Percentiles rank a stretch among this genome's conserved stretches.
Conservation (phyloP, 1,140 invertebrate species). For the Philopotamus ludificatus region DNA sequence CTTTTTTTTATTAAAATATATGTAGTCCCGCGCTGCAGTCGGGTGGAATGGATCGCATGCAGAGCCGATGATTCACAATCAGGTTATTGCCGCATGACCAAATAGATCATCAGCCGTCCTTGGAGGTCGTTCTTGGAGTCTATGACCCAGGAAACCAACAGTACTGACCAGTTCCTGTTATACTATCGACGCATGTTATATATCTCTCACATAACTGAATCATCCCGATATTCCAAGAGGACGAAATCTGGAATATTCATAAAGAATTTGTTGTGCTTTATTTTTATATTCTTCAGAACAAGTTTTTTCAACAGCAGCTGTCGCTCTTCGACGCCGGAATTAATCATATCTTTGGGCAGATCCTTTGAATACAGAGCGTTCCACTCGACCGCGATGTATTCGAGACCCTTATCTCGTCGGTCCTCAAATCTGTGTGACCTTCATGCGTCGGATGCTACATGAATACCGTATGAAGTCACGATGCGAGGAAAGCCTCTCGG, state of each 20-base stretch:
- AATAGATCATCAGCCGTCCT: slow-evolving; percentile 26
- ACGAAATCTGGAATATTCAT: too few relatives aligned
- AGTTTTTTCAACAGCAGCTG: slow-evolving; percentile 9
- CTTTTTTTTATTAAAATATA: background rate
- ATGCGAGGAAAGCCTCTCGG: too few relatives aligned
- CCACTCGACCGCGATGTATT: background rate
- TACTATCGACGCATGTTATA: background rate
- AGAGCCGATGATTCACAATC: slow-evolving; percentile 17
- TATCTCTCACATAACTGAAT: background rate
- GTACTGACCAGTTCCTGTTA: background rate
- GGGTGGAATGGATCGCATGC: background rate
- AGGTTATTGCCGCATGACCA: slow-evolving; percentile 8
- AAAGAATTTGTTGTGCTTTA: too few relatives aligned
- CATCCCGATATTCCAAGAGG: too few relatives aligned
- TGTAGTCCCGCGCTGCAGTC: background rate
- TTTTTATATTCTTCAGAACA: too few relatives aligned
- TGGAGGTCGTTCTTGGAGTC: slow-evolving; percentile 23
- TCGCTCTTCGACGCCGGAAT: background rate
- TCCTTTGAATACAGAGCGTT: slow-evolving; percentile 15
- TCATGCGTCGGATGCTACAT: background rate
- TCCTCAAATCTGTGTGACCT: background rate
- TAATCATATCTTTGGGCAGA: slow-evolving; percentile 16
- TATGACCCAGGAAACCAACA: slow-evolving; percentile 18
- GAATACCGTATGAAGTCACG: background rate
- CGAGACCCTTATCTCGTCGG: background rate